Evolutionary conservation across 2,113 vertebrate genomes (phyloP).

Genomic region (Coryphaenoides rupestris): DNA sequence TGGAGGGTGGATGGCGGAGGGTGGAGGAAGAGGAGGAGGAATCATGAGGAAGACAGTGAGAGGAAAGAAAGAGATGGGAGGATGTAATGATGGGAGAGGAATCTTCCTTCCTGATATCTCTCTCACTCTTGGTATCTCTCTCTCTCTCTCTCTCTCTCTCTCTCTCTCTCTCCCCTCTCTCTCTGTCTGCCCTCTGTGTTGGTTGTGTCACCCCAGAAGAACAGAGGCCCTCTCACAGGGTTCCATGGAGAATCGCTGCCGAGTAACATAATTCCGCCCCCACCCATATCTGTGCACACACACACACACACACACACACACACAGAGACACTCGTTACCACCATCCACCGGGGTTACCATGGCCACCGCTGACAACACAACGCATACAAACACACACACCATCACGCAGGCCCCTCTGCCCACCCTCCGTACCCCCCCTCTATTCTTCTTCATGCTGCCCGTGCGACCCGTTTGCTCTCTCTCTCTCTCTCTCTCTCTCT

Average conservation of each 20-base stretch:
- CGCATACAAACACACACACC: constrained; percentile 16
- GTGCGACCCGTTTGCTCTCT: not conserved
- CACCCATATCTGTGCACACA: constrained; percentile 42
- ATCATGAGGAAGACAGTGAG: constrained; percentile 18
- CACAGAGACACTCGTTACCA: constrained; percentile 31
- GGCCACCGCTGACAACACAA: constrained; percentile 30
- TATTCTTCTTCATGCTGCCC: not conserved
- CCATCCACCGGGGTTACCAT: constrained; percentile 34
- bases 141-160: constrained; percentile 11
- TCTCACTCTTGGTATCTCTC: not conserved
- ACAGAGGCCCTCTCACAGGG: constrained; percentile 6
- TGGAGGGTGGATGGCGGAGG: too few species aligned
- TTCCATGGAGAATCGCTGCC: constrained; percentile 38
- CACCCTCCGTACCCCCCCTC: constrained; percentile 8
- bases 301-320: not conserved
- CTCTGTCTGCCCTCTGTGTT: too few species aligned
- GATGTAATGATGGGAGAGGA: constrained; percentile 14
- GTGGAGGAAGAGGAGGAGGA: constrained; percentile 24
- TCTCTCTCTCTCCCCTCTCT: not conserved
- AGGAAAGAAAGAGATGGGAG: constrained; percentile 47
- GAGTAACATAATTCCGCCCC: constrained; percentile 31
- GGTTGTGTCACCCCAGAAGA: constrained; percentile 20
- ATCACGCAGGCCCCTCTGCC: constrained; percentile 14
- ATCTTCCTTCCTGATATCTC: too few species aligned
- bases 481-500: too few species aligned